Evolutionary conservation across 2,888 invertebrate genomes (phyloP).

Genomic region (Cantharis flavilabris): DNA sequence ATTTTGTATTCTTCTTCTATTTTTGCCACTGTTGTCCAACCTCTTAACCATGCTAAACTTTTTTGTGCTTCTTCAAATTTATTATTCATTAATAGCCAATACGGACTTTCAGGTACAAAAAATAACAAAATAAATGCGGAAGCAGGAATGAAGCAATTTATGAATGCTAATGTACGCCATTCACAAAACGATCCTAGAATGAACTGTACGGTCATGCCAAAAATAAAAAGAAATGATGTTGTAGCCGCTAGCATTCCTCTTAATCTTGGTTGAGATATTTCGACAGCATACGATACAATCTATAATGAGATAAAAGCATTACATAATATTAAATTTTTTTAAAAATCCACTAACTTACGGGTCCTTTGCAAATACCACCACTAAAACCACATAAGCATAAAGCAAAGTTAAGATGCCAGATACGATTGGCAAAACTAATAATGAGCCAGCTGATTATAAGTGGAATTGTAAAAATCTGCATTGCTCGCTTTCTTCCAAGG

Average conservation of each 20-base stretch:
- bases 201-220: constrained; percentile 77
- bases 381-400: constrained; percentile 73
- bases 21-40: constrained; percentile 69
- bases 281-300: constrained; percentile 84
- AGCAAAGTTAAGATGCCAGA: constrained; percentile 70
- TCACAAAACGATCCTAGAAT: constrained; percentile 71
- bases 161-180: constrained; percentile 73
- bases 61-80: constrained; percentile 68
- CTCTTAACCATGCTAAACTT: constrained; percentile 76
- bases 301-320: constrained; percentile 43
- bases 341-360: constrained; percentile 58
- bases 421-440: constrained; percentile 67
- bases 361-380: constrained; percentile 80
- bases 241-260: constrained; percentile 76
- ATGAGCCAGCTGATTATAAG: constrained; percentile 76
- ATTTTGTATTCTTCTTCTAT: constrained; percentile 64
- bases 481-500: constrained; percentile 72
- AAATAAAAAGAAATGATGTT: constrained; percentile 74
- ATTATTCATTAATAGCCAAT: constrained; percentile 75
- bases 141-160: constrained; percentile 69
- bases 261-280: constrained; percentile 79
- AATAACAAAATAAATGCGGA: constrained; percentile 68
- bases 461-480: constrained; percentile 77
- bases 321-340: too few relatives aligned
- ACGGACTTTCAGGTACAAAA: constrained; percentile 80